Evolutionary conservation across 2,888 invertebrate species (phyloP).

Genomic region (Ellobium chinense): DNA sequence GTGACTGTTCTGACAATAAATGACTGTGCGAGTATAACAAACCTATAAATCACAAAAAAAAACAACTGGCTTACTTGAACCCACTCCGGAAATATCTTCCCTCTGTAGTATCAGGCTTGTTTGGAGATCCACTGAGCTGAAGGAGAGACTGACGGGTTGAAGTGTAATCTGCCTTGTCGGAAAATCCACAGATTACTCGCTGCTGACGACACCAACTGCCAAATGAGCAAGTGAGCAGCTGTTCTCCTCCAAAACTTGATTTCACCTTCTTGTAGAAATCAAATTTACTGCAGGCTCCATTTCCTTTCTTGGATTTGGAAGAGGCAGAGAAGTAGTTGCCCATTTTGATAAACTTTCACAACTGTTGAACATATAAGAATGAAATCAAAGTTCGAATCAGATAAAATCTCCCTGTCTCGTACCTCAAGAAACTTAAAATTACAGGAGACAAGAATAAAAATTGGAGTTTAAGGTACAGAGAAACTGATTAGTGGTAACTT

Average conservation of each 20-base stretch:
- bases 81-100: slow-evolving; percentile 51
- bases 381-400: no score
- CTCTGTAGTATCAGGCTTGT: slow-evolving; percentile 62
- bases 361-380: no score
- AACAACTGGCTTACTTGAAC: slow-evolving; percentile 24
- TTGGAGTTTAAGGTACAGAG: no score
- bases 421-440: no score
- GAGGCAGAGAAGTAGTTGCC: slow-evolving; percentile 14
- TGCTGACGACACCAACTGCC: slow-evolving; percentile 58
- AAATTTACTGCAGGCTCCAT: slow-evolving; percentile 1
- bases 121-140: slow-evolving; percentile 57
- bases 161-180: slow-evolving; percentile 60
- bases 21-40: no score
- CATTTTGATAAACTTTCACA: neutral
- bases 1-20: no score
- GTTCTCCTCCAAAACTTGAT: slow-evolving; percentile 45
- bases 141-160: slow-evolving; percentile 27
- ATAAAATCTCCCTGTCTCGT: no score
- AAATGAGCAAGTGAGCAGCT: slow-evolving; percentile 56
- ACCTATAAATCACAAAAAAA: neutral
- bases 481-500: no score
- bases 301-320: slow-evolving; percentile 12
- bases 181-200: slow-evolving; percentile 56
- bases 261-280: slow-evolving; percentile 49
- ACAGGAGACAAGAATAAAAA: no score